Evolutionary conservation across 2,797 vertebrate genomes (phyloP).

Genomic region (Alectoris magna): DNA sequence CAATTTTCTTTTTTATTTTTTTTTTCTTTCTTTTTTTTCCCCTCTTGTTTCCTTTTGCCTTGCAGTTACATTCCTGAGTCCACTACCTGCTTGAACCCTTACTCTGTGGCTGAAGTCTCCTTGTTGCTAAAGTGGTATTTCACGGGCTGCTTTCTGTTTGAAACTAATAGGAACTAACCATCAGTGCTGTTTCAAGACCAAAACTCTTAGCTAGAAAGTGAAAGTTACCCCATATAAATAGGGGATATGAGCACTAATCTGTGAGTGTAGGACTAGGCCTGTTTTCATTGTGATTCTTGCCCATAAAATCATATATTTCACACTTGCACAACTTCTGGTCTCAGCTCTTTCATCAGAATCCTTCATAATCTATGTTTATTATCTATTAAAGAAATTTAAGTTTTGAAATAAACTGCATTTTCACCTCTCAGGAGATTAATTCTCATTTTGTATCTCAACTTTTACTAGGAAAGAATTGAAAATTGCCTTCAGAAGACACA

Average conservation of each 20-base stretch:
- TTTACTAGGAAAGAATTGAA: background rate
- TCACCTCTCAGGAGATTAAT: background rate
- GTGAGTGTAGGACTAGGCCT: background rate
- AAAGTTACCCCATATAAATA: background rate
- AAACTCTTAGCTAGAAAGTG: background rate
- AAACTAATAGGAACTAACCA: background rate
- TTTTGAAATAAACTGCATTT: background rate
- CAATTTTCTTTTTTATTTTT: background rate
- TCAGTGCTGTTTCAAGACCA: background rate
- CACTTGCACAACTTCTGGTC: background rate
- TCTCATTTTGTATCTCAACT: background rate
- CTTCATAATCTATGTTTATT: background rate
- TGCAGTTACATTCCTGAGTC: background rate
- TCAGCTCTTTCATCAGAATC: background rate
- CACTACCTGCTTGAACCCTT: background rate
- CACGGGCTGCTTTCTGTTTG: background rate
- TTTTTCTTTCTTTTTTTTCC: background rate
- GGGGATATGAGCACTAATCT: background rate
- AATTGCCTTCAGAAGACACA: background rate
- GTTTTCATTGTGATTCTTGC: background rate
- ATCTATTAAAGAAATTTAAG: background rate
- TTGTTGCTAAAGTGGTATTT: background rate
- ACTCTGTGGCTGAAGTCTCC: background rate
- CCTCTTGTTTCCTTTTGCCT: fast-evolving
- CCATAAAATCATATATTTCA: background rate